Conservation (phyloP, 2,797 vertebrate species). For the Tragopan temminckii region DNA sequence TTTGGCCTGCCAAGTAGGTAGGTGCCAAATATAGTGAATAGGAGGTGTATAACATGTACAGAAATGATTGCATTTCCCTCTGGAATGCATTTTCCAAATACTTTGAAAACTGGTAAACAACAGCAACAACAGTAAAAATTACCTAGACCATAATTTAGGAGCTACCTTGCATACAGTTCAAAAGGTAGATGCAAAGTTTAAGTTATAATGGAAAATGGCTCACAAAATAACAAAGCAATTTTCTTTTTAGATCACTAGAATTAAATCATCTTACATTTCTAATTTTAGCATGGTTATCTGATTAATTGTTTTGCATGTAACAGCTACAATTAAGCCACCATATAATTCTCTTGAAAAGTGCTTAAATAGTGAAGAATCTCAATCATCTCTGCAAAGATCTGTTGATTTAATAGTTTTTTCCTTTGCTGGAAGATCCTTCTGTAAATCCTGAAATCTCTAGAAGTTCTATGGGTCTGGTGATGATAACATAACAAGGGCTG, state of each 20-base stretch:
- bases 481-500: too few species aligned
- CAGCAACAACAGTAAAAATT: not conserved
- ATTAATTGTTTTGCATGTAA: not conserved
- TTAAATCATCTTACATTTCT: not conserved
- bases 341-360: not conserved
- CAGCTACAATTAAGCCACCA: not conserved
- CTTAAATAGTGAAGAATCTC: not conserved
- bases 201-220: not conserved
- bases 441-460: too few species aligned
- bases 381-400: not conserved
- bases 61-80: not conserved
- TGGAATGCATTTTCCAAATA: slow-evolving; percentile 12
- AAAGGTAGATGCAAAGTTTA: not conserved
- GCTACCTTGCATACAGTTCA: not conserved
- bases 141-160: not conserved
- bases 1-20: slow-evolving; percentile 42
- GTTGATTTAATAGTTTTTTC: not conserved
- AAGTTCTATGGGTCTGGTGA: too few species aligned
- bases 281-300: not conserved
- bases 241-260: not conserved
- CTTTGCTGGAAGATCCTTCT: not conserved
- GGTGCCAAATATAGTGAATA: slow-evolving; percentile 29
- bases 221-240: not conserved
- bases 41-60: slow-evolving; percentile 10
- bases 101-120: slow-evolving; percentile 9